phyloP scores from a whole-genome alignment of 1,140 invertebrate genomes.

The Papilio machaon region DNA sequence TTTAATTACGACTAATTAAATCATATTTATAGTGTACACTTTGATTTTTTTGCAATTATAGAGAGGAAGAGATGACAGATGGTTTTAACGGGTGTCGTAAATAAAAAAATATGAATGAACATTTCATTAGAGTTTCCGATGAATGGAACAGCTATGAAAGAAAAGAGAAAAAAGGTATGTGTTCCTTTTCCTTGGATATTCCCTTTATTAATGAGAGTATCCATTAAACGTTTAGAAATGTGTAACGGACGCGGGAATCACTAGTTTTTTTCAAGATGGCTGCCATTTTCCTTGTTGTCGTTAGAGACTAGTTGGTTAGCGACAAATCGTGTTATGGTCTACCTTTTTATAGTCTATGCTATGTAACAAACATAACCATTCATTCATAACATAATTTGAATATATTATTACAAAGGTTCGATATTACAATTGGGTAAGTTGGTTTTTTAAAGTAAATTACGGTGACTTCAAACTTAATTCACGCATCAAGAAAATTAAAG shows the following conservation, averaged over 20 bases:
- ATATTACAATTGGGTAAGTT: not conserved
- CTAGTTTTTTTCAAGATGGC: constrained; percentile 11
- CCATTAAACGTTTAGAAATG: constrained; percentile 27
- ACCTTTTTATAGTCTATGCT: not conserved
- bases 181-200: not conserved
- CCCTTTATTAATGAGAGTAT: constrained; percentile 24
- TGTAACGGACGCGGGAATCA: constrained; percentile 23
- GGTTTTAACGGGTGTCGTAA: constrained; percentile 30
- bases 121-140: constrained; percentile 31
- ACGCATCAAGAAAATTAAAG: too few species aligned
- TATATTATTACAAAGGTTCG: not conserved
- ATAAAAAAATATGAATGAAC: constrained; percentile 33
- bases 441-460: not conserved
- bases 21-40: constrained; percentile 6
- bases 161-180: not conserved
- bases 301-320: not conserved
- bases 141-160: constrained; percentile 32
- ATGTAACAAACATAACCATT: not conserved
- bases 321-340: constrained; percentile 25
- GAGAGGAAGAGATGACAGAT: constrained; percentile 31
- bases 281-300: not conserved
- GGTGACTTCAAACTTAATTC: too few species aligned
- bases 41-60: constrained; percentile 38
- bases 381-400: not conserved
- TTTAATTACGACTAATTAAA: constrained; percentile 37